Percentiles rank a stretch among this genome's conserved stretches.
Conservation (phyloP, 2,797 vertebrate genomes). For the Antrozous pallidus region DNA sequence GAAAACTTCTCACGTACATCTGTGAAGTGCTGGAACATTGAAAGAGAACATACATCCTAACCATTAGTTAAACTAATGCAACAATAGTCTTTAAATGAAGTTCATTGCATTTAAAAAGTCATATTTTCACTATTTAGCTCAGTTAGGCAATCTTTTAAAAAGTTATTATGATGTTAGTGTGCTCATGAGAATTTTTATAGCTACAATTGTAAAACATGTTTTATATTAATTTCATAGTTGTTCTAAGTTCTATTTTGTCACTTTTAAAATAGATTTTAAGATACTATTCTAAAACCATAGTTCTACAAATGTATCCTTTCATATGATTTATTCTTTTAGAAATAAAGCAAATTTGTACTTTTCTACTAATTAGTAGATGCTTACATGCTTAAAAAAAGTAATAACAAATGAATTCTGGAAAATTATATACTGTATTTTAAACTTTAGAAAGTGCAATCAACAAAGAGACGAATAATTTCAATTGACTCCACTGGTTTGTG, state of each 20-base stretch:
- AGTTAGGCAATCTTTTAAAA: not conserved
- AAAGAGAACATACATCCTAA: not conserved
- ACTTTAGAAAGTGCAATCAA: constrained; percentile 43
- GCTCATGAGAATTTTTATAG: not conserved
- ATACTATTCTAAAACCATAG: constrained; percentile 2
- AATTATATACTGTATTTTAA: constrained; percentile 10
- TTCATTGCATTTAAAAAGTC: not conserved
- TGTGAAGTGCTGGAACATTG: not conserved
- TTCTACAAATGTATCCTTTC: constrained; percentile 35
- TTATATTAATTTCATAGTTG: not conserved
- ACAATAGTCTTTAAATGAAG: not conserved
- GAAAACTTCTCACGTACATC: not conserved
- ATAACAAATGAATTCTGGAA: constrained; percentile 26
- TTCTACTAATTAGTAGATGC: constrained; percentile 52
- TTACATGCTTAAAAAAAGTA: constrained; percentile 51
- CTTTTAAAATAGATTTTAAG: not conserved
- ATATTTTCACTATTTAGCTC: not conserved
- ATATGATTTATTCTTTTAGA: constrained; percentile 49
- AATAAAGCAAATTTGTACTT: constrained; percentile 51
- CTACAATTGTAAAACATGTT: not conserved
- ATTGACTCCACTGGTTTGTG: constrained; percentile 45
- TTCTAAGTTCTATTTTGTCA: constrained; percentile 16
- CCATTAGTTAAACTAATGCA: not conserved
- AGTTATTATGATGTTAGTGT: not conserved
- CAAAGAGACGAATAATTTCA: constrained; percentile 54